These are phyloP conservation scores for Cactoblastis cactorum DNA, from an alignment of 2,888 invertebrate species.

Conservation along the genomic window DNA sequence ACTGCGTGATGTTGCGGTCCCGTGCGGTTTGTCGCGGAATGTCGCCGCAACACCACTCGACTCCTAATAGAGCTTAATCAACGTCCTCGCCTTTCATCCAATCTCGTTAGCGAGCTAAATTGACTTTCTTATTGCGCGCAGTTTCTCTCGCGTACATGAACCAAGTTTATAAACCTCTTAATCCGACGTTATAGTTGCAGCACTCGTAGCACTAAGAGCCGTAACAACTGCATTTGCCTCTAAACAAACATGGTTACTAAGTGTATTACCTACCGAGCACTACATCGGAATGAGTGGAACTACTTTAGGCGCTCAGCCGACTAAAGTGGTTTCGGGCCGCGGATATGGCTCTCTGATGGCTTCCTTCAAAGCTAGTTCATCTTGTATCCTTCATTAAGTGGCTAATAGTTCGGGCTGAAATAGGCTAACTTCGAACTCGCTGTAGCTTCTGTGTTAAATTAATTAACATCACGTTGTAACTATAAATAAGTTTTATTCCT, in stretches of 20 bases:
- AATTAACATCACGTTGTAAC: conserved; percentile 31
- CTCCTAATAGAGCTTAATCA: conserved; percentile 64
- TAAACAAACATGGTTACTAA: conserved; percentile 55
- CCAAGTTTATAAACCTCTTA: conserved; percentile 56
- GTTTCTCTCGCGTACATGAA: conserved; percentile 45
- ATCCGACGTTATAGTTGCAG: conserved; percentile 47
- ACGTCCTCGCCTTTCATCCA: conserved; percentile 56
- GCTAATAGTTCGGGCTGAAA: conserved; percentile 48
- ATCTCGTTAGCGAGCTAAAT: conserved; percentile 68
- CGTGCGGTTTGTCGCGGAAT: conserved; percentile 46
- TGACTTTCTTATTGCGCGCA: conserved; percentile 59
- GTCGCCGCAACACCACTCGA: conserved; percentile 45
- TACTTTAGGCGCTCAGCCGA: conserved; percentile 51
- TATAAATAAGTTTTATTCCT: conserved; percentile 19
- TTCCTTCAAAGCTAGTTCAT: conserved; percentile 56
- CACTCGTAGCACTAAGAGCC: conserved; percentile 45
- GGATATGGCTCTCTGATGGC: conserved; percentile 52
- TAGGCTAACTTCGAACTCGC: conserved; percentile 42
- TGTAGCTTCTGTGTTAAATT: conserved; percentile 32
- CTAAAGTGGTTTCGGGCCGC: conserved; percentile 54
- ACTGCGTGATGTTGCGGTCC: conserved; percentile 46
- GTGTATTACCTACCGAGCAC: conserved; percentile 53
- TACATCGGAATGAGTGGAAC: conserved; percentile 55
- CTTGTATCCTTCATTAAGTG: conserved; percentile 57
- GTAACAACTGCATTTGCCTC: conserved; percentile 61